Conservation (phyloP, 2,797 vertebrate species). For the Sphenodon punctatus region DNA sequence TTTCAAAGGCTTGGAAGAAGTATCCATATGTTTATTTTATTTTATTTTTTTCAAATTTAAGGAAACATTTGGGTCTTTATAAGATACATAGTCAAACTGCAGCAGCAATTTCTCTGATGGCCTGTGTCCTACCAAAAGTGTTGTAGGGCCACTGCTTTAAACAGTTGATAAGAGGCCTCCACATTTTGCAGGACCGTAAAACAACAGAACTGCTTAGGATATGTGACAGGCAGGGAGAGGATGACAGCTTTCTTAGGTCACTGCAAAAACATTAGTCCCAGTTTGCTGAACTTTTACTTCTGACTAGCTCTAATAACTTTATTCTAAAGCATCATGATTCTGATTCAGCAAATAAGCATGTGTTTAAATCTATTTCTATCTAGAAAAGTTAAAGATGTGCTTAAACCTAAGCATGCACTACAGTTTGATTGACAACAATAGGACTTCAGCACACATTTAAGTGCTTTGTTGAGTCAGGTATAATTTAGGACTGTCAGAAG, state of each 20-base stretch:
- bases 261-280: neutral
- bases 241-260: too few relatives aligned
- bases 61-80: neutral
- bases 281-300: neutral
- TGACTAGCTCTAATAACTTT: neutral
- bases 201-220: neutral
- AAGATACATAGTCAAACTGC: neutral
- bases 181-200: neutral
- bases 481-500: accelerated
- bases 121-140: neutral
- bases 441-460: neutral
- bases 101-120: neutral
- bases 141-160: neutral
- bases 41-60: conserved; percentile 33
- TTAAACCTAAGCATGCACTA: too few relatives aligned
- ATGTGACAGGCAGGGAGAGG: neutral
- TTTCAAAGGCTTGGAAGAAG: conserved; percentile 39
- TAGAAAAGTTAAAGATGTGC: neutral
- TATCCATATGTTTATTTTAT: conserved; percentile 50
- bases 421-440: too few relatives aligned
- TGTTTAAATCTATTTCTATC: neutral
- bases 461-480: neutral
- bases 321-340: neutral
- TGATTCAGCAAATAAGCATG: neutral
- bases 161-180: neutral